Base-by-base conservation (phyloP, 1,140 invertebrate species). In the Formica exsecta region DNA sequence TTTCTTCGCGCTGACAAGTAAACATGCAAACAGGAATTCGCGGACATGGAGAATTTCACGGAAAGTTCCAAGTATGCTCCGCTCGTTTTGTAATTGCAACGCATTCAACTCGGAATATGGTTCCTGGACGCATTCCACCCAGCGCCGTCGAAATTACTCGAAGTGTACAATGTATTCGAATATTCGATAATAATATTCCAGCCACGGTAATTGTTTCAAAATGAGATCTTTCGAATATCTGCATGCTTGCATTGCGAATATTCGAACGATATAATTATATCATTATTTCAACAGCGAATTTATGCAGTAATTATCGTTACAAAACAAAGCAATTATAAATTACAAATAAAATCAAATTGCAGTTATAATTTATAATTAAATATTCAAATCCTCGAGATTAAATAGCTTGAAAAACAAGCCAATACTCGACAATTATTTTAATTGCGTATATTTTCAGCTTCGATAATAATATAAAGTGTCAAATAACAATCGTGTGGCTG, bases 81-180 rank as follows among this genome's bases (percentile, higher is more conserved):
- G 68, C 54, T 74, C 38, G 19, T 83, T 74, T 83, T 83, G 54
- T 74, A 83, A 83, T 83, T 83, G 79, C 79, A 61, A 73, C 66
- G 54, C 79, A 80, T 74, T 44, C 68, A 64, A 83, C 79, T 74
- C 38, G 79, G 54, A 83, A 83, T 61, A 83, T 83, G 79, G 68
- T 83, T 83, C 79, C 54, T 74, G 79, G 79, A 83, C 79, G 68
- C 79, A 83, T 83, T 83, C 79, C 79, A 83, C 79, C 57, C 66
- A 74, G 13, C 44, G 59, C 68, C 68, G 54, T 83, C 38, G 79
- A n/a, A 54, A 83, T 81, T 41, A 61, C 38, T 81, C 51, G n/a
- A 73, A 61, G 38, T 83, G 68, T 61, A 38, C 79, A 61, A 74
- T 25, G 68, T 83, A 83, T 74, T 83, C 68, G 79, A 83, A 83